A percentile compares a stretch with the other conserved stretches of the same genome.
Conservation (phyloP, 2,113 vertebrate genomes). For the Pseudolaguvia tuberculata region DNA sequence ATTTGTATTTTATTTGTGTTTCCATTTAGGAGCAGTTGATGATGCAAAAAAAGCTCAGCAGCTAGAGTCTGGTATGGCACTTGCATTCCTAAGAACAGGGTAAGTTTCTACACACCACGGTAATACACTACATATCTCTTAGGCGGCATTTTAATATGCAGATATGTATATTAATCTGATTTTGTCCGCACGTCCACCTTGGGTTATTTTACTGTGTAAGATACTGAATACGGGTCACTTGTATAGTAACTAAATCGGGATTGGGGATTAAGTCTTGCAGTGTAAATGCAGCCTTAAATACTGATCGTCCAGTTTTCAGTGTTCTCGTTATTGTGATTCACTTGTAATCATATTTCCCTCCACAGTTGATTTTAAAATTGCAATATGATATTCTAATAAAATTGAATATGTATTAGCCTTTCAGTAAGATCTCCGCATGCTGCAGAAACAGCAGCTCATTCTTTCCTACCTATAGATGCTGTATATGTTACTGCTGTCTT, state of each 20-base stretch:
- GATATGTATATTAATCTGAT: too few relatives aligned
- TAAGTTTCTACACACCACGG: constrained; percentile 44
- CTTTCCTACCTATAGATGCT: neutral
- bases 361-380: neutral
- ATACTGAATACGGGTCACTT: too few relatives aligned
- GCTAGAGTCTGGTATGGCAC: constrained; percentile 76
- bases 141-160: neutral
- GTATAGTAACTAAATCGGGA: too few relatives aligned
- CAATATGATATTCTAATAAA: neutral
- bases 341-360: neutral
- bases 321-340: too few relatives aligned
- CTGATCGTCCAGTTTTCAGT: neutral
- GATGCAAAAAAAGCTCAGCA: constrained; percentile 85
- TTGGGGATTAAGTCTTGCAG: too few relatives aligned
- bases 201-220: too few relatives aligned
- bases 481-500: neutral
- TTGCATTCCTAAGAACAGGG: constrained; percentile 86
- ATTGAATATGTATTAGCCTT: neutral
- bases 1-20: neutral
- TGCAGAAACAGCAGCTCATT: neutral
- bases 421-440: neutral
- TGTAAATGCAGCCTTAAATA: too few relatives aligned
- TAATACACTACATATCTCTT: neutral
- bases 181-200: too few relatives aligned
- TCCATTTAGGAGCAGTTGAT: constrained; percentile 73